These are phyloP conservation scores for Eilema sororculum DNA, from an alignment of 2,888 invertebrate species.

Conservation along the genomic window DNA sequence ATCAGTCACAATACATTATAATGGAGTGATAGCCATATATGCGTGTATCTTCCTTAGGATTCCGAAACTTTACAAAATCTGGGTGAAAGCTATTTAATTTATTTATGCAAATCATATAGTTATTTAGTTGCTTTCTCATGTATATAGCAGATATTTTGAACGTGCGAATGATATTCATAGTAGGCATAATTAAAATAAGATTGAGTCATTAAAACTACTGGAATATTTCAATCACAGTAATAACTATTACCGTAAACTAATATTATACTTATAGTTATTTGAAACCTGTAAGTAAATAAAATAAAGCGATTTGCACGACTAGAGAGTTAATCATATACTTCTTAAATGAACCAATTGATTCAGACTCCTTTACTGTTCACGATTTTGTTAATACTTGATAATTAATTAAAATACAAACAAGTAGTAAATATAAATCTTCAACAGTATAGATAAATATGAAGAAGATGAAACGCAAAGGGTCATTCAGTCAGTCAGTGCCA, in stretches of 20 bases:
- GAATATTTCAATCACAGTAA: conserved; percentile 23
- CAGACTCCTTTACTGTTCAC: conserved; percentile 11
- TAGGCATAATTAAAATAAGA: conserved; percentile 12
- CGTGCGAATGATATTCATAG: conserved; percentile 9
- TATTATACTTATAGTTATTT: conserved; percentile 15
- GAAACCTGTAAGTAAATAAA: conserved; percentile 18
- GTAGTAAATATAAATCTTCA: neutral
- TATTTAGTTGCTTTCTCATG: neutral
- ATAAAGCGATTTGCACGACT: conserved; percentile 22
- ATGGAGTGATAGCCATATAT: too few species aligned
- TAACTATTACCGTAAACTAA: conserved; percentile 21
- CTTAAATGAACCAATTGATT: conserved; percentile 15
- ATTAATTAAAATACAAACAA: neutral
- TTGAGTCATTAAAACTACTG: conserved; percentile 22
- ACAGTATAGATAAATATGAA: neutral
- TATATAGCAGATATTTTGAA: neutral
- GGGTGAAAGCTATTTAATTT: neutral
- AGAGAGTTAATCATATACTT: conserved; percentile 10
- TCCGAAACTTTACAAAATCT: neutral
- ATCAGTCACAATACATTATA: too few species aligned
- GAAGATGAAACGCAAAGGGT: too few species aligned
- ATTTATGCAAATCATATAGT: neutral
- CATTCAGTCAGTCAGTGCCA: too few species aligned
- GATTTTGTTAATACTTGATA: conserved; percentile 12
- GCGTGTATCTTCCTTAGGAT: too few species aligned